Evolutionary conservation across 2,888 invertebrate genomes (phyloP), one percentile per base, ranked within the genome.

Genomic region (Tribolium freemani): DNA sequence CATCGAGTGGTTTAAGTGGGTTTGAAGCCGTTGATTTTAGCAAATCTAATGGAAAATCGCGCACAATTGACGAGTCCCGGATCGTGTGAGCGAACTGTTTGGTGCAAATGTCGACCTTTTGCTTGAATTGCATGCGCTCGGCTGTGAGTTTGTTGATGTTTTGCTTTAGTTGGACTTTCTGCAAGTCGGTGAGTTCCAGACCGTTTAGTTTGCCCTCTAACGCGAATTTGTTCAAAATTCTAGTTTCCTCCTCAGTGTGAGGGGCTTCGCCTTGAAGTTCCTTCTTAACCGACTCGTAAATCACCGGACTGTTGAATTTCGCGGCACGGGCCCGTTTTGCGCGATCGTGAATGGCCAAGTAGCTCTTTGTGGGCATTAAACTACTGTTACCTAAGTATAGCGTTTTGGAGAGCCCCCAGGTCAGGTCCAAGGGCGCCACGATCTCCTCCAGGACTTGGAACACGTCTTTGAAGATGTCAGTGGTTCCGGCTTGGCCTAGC

Each of bases 361-460:
- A 96, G 54, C 90, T 91, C 79, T 93, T 92, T 3, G 93, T 92
- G 0, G 95, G 94, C 91, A 96, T 94, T 8, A 93, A 83, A 0
- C 92, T 91, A 80, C 92, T 93, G 81, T 94, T 94, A 3, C 94
- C 93, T 58, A 94, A 87, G 83, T 94, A 96, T 8, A 97, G 85
- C 2, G 94, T 92, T 86, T 96, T 96, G 0, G 96, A 93, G 78
- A 96, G 89, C 6, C 95, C 95, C 95, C 96, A 96, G 2, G 95
- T 95, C 57, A 92, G 90, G 82, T 95, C 94, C 56, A 98, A 86
- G 6, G 94, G 92, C 0, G 90, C 89, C 31, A 92, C 91, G 0
- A 92, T 84, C 78, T 90, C 90, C 83, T 98, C 96, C 21, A 97
- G 82, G 0, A 94, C 93, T 75, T 91, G 88, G 73, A 96, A 89